These are phyloP conservation scores for Ceratosolen fusciceps DNA, from an alignment of 1,140 invertebrate genomes.

Conservation along the genomic window DNA sequence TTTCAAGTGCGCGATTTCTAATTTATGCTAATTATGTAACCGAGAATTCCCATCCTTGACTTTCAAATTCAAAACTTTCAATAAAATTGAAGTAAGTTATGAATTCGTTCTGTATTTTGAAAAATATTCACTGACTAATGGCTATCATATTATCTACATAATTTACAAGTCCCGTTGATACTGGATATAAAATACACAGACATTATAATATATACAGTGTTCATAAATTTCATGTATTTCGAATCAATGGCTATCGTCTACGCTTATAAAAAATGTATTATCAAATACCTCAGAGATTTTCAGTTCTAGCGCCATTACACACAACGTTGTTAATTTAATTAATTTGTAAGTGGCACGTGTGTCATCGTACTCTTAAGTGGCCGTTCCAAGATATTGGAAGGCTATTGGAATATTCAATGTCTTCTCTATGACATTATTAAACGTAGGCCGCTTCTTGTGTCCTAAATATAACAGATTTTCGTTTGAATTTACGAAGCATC, in stretches of 20 bases:
- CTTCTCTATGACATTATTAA: no score
- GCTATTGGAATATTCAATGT: no score
- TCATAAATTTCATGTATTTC: neutral
- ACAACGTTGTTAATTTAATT: no score
- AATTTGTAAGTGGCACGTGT: no score
- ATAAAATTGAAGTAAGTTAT: neutral
- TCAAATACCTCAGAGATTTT: no score
- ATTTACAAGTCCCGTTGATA: constrained; percentile 1
- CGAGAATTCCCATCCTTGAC: neutral
- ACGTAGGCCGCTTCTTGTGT: no score
- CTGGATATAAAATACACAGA: neutral
- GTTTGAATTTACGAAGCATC: no score
- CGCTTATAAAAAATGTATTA: neutral
- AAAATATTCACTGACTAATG: neutral
- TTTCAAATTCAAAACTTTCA: constrained; percentile 1
- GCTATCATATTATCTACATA: neutral
- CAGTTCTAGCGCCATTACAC: neutral
- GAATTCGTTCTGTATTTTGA: constrained; percentile 1
- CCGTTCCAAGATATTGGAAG: no score
- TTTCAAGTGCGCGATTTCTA: neutral
- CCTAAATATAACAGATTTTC: no score
- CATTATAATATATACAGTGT: neutral
- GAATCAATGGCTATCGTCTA: neutral
- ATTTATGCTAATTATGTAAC: neutral
- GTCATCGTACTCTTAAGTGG: no score